Base-by-base conservation (phyloP, 1,140 invertebrate species). In the Brachionus koreanus region DNA sequence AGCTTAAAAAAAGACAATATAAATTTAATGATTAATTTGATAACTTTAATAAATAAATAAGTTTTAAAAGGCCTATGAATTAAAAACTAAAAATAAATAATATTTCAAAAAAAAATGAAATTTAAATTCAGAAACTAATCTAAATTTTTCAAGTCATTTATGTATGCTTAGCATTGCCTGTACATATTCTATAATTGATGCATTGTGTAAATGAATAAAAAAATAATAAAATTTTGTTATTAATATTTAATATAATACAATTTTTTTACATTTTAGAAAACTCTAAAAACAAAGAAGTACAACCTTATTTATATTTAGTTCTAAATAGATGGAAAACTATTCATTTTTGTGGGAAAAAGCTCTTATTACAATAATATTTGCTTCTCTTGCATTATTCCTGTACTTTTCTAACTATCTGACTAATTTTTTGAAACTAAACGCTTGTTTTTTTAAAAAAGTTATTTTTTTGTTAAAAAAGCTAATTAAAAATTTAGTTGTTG, bases 391-490 rank as follows among this genome's bases (percentile, higher is more conserved):
- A 1, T 10, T 67, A n/a, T 35, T 67, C 33, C 33, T 67, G 2
- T 33, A 67, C 33, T 67, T 35, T 67, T 29, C 29, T 33, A 35
- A 29, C 29, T 35, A 67, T n/a, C 33, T 35, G 29, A 37, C n/a
- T 9, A 42, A 39, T 37, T 39, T 39, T 33, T 42, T 39, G 2
- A 12, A 19, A 39, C 35, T 69, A 19, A 57, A 23, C 49, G 35
- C 39, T 69, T 39, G 65, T 69, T 69, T 69, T 69, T 39, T 39
- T 39, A 69, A 39, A 69, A 69, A 39, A 69, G 5, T 39, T 69
- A 16, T 16, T 69, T 69, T 16, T 2, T n/a, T 39, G 1, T 33
- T 69, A 19, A 39, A 69, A 69, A 69, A 69, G 6, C 12, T 37
- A 37, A 19, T 39, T n/a, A 69, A 39, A 69, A 37, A 37, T 69